These are phyloP conservation scores for Crypturellus tataupa DNA, from an alignment of 2,797 vertebrate genomes.

Conservation along the genomic window DNA sequence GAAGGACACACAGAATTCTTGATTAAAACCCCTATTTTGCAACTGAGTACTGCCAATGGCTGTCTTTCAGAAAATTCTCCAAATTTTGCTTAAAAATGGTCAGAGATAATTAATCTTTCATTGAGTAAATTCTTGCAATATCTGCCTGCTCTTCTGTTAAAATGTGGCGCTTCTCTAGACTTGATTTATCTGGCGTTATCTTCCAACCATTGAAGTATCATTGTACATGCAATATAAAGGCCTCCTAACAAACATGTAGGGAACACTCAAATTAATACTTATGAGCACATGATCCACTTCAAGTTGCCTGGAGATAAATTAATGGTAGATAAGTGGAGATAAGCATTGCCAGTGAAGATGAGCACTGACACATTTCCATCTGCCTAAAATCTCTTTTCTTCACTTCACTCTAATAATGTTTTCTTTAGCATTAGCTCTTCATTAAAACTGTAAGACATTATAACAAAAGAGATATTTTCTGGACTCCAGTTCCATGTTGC, in stretches of 20 bases:
- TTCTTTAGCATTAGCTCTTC: not conserved
- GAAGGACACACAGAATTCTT: not conserved
- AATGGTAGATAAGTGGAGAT: slow-evolving; percentile 28
- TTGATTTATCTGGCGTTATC: not conserved
- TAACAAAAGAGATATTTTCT: not conserved
- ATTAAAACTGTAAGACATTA: not conserved
- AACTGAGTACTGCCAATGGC: not conserved
- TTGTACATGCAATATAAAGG: slow-evolving; percentile 2
- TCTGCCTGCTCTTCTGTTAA: not conserved
- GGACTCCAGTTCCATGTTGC: not conserved
- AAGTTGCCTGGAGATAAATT: slow-evolving; percentile 38
- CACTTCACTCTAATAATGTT: not conserved
- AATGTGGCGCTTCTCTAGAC: not conserved
- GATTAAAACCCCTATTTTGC: not conserved
- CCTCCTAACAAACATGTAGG: not conserved
- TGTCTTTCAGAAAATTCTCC: slow-evolving; percentile 6
- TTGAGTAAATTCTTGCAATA: not conserved
- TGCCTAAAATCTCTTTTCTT: not conserved
- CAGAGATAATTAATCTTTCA: slow-evolving; percentile 10
- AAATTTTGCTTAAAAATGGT: slow-evolving; percentile 6
- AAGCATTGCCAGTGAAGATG: not conserved
- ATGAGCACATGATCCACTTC: slow-evolving; percentile 40
- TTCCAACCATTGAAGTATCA: not conserved
- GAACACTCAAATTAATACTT: slow-evolving; percentile 1
- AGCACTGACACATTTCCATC: slow-evolving; percentile 34